phyloP scores from a whole-genome alignment of 2,113 vertebrate genomes.

The Cyphomyrus discorhynchus region DNA sequence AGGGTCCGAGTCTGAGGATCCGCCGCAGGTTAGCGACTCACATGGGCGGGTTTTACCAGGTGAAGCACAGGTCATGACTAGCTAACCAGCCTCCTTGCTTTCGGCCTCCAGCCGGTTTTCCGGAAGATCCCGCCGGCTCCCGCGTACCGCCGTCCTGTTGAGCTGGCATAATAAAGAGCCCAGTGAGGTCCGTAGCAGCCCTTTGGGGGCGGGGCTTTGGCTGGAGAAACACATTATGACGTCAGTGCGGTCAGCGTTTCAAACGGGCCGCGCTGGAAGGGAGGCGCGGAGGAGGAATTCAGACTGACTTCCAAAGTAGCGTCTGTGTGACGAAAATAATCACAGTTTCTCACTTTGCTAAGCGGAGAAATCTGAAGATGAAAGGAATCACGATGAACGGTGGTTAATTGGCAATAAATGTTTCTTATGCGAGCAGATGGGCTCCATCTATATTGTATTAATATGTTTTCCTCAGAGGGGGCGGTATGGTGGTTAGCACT shows the following conservation, averaged over 20 bases:
- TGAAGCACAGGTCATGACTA: conserved; percentile 41
- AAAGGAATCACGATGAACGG: background rate
- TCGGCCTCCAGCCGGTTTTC: conserved; percentile 31
- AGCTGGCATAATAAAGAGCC: background rate
- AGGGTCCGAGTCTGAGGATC: background rate
- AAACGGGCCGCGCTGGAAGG: background rate
- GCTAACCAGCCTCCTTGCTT: conserved; percentile 26
- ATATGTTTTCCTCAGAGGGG: background rate
- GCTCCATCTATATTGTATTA: background rate
- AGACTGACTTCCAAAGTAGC: background rate
- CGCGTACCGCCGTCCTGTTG: conserved; percentile 56
- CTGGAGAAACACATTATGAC: background rate
- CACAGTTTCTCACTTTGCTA: background rate
- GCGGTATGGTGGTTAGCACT: no score
- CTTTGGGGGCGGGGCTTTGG: background rate
- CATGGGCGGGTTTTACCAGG: conserved; percentile 49
- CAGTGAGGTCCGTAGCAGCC: background rate
- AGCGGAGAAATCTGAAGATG: background rate
- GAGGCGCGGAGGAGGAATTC: background rate
- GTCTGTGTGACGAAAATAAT: background rate
- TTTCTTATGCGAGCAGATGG: background rate
- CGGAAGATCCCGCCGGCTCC: conserved; percentile 46
- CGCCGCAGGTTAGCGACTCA: background rate
- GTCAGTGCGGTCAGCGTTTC: background rate
- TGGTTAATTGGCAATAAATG: background rate